These are phyloP conservation scores for Cyrtorhinus lividipennis DNA, from an alignment of 1,140 invertebrate species.

Conservation along the genomic window DNA sequence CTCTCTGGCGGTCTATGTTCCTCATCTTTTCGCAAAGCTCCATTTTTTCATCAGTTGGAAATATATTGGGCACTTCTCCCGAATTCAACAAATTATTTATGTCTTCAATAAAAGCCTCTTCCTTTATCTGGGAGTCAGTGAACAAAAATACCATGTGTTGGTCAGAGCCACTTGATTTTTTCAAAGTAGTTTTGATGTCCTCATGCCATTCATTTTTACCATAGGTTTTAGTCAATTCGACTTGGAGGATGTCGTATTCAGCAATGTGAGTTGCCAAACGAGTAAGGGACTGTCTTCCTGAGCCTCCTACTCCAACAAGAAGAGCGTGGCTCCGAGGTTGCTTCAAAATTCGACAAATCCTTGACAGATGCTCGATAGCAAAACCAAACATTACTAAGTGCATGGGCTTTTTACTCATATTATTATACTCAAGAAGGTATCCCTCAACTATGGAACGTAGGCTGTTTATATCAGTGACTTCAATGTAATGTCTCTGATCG, in stretches of 20 bases:
- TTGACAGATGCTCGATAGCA: conserved; percentile 86
- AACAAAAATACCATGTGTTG: conserved; percentile 84
- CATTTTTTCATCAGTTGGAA: conserved; percentile 70
- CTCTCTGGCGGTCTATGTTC: conserved; percentile 73
- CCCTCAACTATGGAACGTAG: conserved; percentile 74
- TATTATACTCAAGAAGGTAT: conserved; percentile 84
- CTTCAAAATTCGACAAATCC: conserved; percentile 79
- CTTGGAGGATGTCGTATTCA: conserved; percentile 74
- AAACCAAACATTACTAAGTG: conserved; percentile 88
- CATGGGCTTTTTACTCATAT: conserved; percentile 96
- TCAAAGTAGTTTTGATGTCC: conserved; percentile 69
- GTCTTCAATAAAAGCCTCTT: conserved; percentile 86
- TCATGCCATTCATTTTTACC: conserved; percentile 75
- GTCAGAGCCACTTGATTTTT: conserved; percentile 61
- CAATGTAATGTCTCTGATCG: conserved; percentile 73
- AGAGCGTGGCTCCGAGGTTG: conserved; percentile 76
- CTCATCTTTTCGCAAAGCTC: conserved; percentile 92
- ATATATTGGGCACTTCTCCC: conserved; percentile 88
- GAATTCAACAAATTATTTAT: conserved; percentile 87
- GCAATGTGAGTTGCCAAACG: conserved; percentile 81
- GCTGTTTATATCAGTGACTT: conserved; percentile 69
- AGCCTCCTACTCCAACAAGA: conserved; percentile 80
- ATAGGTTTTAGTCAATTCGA: conserved; percentile 77
- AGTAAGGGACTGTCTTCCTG: conserved; percentile 78
- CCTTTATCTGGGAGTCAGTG: conserved; percentile 80